Evolutionary conservation across 2,113 vertebrate genomes (phyloP).

Genomic region (Poecilia latipinna): DNA sequence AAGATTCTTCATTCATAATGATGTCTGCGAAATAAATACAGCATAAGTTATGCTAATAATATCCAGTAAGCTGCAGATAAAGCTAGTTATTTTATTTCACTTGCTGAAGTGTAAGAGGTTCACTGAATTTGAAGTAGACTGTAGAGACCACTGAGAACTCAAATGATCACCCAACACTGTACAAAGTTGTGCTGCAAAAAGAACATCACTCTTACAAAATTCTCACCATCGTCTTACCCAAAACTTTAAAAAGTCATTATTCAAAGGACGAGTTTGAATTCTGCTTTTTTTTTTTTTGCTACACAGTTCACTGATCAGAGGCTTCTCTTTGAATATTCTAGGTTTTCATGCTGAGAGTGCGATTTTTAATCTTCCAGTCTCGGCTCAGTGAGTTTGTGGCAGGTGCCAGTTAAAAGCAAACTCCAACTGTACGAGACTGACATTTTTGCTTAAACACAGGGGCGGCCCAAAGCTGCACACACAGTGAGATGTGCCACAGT

Average conservation of each 20-base stretch:
- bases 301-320: constrained; percentile 41
- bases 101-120: background rate
- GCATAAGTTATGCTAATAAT: background rate
- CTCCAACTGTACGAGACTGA: constrained; percentile 33
- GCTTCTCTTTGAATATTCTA: constrained; percentile 51
- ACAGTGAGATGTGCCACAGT: constrained; percentile 6
- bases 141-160: background rate
- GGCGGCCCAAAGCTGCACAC: constrained; percentile 15
- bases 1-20: background rate
- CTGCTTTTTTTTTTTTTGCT: constrained; percentile 12
- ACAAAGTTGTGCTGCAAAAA: constrained; percentile 6
- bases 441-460: constrained; percentile 37
- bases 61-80: background rate
- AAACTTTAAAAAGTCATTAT: constrained; percentile 20
- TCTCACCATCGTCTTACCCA: background rate
- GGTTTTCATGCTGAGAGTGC: constrained; percentile 25
- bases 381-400: constrained; percentile 34
- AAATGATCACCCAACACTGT: background rate
- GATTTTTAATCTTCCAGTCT: constrained; percentile 30
- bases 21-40: background rate
- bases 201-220: background rate
- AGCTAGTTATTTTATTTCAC: too few relatives aligned
- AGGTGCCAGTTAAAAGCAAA: constrained; percentile 53
- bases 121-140: background rate
- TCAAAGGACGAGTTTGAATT: constrained; percentile 35